Evolutionary conservation across 1,140 invertebrate species (phyloP).

Genomic region (Drosophila sulfurigaster): DNA sequence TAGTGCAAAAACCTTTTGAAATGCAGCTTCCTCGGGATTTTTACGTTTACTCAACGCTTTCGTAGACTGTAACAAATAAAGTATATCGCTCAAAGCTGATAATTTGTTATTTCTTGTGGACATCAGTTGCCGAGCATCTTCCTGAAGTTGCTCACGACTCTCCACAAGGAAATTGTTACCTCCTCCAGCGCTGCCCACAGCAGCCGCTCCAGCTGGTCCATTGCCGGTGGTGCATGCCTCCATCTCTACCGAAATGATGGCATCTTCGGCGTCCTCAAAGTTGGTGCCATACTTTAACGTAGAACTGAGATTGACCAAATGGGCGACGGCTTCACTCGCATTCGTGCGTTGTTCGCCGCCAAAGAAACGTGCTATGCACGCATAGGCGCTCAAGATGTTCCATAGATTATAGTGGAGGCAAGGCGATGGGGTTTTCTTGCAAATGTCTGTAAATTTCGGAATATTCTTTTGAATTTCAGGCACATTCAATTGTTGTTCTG

Average conservation of each 20-base stretch:
- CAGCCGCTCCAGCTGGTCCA: slow-evolving; percentile 49
- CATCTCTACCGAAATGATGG: slow-evolving; percentile 87
- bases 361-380: slow-evolving; percentile 88
- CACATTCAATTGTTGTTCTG: slow-evolving; percentile 34
- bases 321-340: slow-evolving; percentile 86
- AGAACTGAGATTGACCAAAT: slow-evolving; percentile 87
- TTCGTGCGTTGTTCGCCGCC: slow-evolving; percentile 89
- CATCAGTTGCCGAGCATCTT: slow-evolving; percentile 72
- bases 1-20: slow-evolving; percentile 85
- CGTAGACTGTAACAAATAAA: slow-evolving; percentile 86
- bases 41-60: slow-evolving; percentile 70
- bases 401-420: slow-evolving; percentile 89
- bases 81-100: slow-evolving; percentile 88
- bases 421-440: slow-evolving; percentile 87
- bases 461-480: slow-evolving; percentile 82
- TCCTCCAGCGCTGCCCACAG: slow-evolving; percentile 41
- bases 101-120: slow-evolving; percentile 58
- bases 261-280: slow-evolving; percentile 87
- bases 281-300: slow-evolving; percentile 87
- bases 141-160: slow-evolving; percentile 61
- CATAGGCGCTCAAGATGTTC: slow-evolving; percentile 90
- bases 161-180: slow-evolving; percentile 53
- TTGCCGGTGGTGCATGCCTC: slow-evolving; percentile 77
- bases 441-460: slow-evolving; percentile 85
- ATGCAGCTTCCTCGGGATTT: slow-evolving; percentile 85